These are phyloP conservation scores for Gonatopus flavifemur DNA, from an alignment of 1,140 invertebrate genomes.

Conservation along the genomic window DNA sequence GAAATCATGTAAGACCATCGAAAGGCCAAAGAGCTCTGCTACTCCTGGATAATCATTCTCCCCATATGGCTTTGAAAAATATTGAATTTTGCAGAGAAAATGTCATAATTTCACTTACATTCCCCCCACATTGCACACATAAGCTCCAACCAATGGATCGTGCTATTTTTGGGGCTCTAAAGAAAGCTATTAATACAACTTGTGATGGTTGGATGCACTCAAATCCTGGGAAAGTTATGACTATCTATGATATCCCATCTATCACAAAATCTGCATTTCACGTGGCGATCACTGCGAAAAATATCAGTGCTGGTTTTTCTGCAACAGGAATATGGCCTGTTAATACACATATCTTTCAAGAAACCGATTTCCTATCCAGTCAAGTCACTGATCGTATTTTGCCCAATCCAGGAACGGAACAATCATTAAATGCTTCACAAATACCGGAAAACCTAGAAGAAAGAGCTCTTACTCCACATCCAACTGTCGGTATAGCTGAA, in stretches of 20 bases:
- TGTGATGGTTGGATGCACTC: conserved; percentile 41
- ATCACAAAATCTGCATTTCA: conserved; percentile 46
- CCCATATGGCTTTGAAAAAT: conserved; percentile 5
- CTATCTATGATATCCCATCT: no score
- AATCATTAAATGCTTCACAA: not conserved
- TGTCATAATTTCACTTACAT: conserved; percentile 43
- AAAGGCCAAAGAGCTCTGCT: conserved; percentile 16
- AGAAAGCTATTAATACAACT: conserved; percentile 38
- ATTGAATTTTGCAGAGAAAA: conserved; percentile 26
- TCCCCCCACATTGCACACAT: conserved; percentile 56
- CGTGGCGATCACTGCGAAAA: conserved; percentile 42
- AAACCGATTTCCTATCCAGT: conserved; percentile 39
- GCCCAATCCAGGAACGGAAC: conserved; percentile 15
- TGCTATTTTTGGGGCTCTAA: conserved; percentile 52
- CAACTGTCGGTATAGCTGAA: not conserved
- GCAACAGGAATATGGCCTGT: conserved; percentile 39
- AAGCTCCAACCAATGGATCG: no score
- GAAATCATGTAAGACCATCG: conserved; percentile 2
- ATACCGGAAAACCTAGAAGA: not conserved
- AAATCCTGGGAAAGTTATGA: conserved; percentile 51
- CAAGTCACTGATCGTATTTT: conserved; percentile 43
- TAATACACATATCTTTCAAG: conserved; percentile 36
- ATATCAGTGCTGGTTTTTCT: conserved; percentile 48
- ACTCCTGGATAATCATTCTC: conserved; percentile 19
- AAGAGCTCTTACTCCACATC: not conserved